Evolutionary conservation across 2,113 vertebrate species (phyloP).

Genomic region (Chinchilla lanigera): DNA sequence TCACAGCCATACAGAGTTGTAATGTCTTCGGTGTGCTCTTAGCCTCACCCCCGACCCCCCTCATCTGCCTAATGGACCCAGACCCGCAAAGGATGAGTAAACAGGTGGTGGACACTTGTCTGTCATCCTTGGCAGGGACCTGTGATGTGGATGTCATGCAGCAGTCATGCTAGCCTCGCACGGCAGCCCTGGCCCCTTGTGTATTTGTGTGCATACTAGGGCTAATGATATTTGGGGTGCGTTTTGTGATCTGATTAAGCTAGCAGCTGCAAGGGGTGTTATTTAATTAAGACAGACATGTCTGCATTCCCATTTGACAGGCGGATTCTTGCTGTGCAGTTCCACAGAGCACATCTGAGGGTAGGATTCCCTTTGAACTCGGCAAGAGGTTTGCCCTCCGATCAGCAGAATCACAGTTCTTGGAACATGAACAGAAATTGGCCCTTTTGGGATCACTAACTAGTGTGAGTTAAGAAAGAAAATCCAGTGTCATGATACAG

Average conservation of each 20-base stretch:
- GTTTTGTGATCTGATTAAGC: conserved; percentile 12
- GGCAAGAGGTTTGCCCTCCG: not conserved
- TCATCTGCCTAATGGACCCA: conserved; percentile 72
- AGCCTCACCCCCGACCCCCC: conserved; percentile 68
- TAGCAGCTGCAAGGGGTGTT: not conserved
- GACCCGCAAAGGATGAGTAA: conserved; percentile 71
- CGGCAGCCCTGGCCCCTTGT: not conserved
- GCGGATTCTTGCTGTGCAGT: not conserved
- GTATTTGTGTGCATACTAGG: not conserved
- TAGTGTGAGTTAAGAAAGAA: not conserved
- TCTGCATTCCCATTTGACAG: not conserved
- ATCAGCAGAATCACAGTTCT: not conserved
- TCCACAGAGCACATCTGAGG: conserved; percentile 24
- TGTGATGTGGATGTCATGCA: not conserved
- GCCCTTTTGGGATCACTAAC: conserved; percentile 15
- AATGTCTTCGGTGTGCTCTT: conserved; percentile 75
- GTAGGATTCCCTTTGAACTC: conserved; percentile 21
- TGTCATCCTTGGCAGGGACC: conserved; percentile 69
- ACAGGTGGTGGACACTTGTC: conserved; percentile 75
- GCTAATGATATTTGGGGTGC: conserved; percentile 1
- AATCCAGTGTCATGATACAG: not conserved
- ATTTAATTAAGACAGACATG: conserved; percentile 44
- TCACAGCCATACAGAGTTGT: conserved; percentile 56
- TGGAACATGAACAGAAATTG: not conserved
- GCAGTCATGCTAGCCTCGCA: not conserved